These are phyloP conservation scores for Chaitophorus viminalis DNA, from an alignment of 2,888 invertebrate species.

Conservation along the genomic window DNA sequence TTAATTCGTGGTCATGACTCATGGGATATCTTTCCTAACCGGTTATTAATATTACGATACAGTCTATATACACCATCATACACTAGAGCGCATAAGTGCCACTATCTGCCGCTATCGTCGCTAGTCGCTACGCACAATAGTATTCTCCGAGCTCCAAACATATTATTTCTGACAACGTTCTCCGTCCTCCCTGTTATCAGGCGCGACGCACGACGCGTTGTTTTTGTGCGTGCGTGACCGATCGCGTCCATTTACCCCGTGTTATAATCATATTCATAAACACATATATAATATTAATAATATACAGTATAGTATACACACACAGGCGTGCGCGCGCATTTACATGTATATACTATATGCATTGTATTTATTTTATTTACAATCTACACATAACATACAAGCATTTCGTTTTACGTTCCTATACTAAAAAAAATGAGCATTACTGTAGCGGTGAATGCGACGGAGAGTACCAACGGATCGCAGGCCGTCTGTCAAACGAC, in stretches of 20 bases:
- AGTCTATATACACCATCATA: background rate
- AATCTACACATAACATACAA: background rate
- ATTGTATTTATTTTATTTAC: background rate
- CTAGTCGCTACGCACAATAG: background rate
- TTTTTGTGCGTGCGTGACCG: conserved; percentile 60
- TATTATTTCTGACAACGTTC: conserved; percentile 12
- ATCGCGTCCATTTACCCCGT: conserved; percentile 60
- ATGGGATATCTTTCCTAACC: background rate
- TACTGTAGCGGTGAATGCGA: conserved; percentile 47
- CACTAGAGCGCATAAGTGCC: background rate
- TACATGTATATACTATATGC: too few species aligned
- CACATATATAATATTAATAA: background rate
- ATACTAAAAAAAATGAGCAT: conserved; percentile 49
- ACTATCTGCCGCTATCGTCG: conserved; percentile 11
- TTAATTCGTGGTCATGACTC: too few species aligned
- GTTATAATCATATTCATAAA: background rate
- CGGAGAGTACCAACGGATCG: conserved; percentile 21
- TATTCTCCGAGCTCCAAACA: background rate
- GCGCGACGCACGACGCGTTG: conserved; percentile 42
- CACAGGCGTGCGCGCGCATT: background rate
- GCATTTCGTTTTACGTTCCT: background rate
- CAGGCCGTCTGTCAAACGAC: conserved; percentile 25
- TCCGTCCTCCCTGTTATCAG: conserved; percentile 49
- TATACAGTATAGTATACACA: too few species aligned
- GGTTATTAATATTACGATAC: background rate